phyloP scores from a whole-genome alignment of 2,113 vertebrate genomes.

The Mustelus asterias region DNA sequence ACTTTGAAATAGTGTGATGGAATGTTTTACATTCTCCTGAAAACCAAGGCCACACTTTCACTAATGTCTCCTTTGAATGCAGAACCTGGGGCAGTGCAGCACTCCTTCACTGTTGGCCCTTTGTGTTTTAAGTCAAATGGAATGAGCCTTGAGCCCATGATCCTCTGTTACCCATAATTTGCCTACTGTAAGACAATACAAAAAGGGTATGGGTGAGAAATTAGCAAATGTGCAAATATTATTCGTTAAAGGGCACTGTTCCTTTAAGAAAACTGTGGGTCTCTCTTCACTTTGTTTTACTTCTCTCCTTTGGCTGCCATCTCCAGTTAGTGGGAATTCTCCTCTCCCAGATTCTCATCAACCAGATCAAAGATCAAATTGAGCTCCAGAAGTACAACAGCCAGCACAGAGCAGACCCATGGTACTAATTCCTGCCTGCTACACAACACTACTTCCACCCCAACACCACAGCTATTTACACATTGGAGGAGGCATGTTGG shows the following conservation, averaged over 20 bases:
- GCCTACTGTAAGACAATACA: not conserved
- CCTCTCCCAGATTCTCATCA: slow-evolving; percentile 81
- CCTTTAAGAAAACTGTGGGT: not conserved
- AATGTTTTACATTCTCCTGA: not conserved
- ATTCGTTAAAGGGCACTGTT: not conserved
- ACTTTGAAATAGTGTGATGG: not conserved
- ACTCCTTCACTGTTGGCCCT: not conserved
- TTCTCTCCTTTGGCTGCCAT: not conserved
- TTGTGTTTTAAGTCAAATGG: not conserved
- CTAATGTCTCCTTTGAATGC: not conserved
- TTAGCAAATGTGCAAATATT: not conserved
- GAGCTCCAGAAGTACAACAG: slow-evolving; percentile 76
- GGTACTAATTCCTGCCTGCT: slow-evolving; percentile 52
- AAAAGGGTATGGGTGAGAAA: not conserved
- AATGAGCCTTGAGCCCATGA: not conserved
- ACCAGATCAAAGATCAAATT: slow-evolving; percentile 85
- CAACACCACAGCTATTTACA: not conserved
- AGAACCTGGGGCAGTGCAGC: not conserved
- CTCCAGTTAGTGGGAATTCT: slow-evolving; percentile 82
- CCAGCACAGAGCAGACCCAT: slow-evolving; percentile 73
- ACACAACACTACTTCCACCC: slow-evolving; percentile 44
- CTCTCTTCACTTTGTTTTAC: not conserved
- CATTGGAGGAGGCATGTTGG: not conserved
- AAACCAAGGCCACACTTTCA: not conserved
- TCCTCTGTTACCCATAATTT: not conserved